Conservation (phyloP, 2,888 invertebrate species). For the Aethes cnicana region DNA sequence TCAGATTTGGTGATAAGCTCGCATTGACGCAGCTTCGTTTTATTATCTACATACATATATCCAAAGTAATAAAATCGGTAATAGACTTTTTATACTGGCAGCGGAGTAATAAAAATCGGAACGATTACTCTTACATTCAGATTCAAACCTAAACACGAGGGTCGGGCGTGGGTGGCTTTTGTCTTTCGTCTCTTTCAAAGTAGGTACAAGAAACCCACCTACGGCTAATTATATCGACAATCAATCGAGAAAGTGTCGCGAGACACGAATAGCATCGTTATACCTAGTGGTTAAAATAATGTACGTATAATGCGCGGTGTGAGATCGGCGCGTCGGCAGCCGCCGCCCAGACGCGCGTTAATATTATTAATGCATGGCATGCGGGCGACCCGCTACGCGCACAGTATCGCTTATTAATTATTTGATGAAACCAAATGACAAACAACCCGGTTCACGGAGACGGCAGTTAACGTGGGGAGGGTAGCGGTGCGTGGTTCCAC, state of each 20-base stretch:
- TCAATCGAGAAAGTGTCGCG: slow-evolving; percentile 61
- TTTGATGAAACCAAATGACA: slow-evolving; percentile 50
- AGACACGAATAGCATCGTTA: slow-evolving; percentile 49
- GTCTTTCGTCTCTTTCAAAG: slow-evolving; percentile 24
- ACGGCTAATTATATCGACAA: slow-evolving; percentile 59
- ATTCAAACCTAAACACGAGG: slow-evolving; percentile 33
- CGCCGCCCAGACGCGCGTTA: slow-evolving; percentile 42
- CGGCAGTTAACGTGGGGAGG: slow-evolving; percentile 48
- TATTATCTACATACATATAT: slow-evolving; percentile 37
- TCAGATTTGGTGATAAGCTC: slow-evolving; percentile 38
- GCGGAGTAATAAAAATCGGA: slow-evolving; percentile 44
- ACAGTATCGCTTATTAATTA: slow-evolving; percentile 58
- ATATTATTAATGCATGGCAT: slow-evolving; percentile 56
- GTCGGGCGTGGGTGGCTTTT: slow-evolving; percentile 35
- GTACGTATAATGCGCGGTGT: slow-evolving; percentile 32
- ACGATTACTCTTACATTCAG: slow-evolving; percentile 35
- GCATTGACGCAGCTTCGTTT: slow-evolving; percentile 37
- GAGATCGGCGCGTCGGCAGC: slow-evolving; percentile 27
- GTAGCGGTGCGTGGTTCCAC: slow-evolving; percentile 57
- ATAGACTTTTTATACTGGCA: slow-evolving; percentile 46
- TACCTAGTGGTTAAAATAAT: slow-evolving; percentile 46
- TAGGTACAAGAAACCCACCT: slow-evolving; percentile 37
- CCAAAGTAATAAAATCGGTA: slow-evolving; percentile 37
- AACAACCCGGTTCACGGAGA: slow-evolving; percentile 35
- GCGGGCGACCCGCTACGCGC: slow-evolving; percentile 45